Conservation (phyloP, 2,888 invertebrate genomes). For the Fissipunctia ypsillon region DNA sequence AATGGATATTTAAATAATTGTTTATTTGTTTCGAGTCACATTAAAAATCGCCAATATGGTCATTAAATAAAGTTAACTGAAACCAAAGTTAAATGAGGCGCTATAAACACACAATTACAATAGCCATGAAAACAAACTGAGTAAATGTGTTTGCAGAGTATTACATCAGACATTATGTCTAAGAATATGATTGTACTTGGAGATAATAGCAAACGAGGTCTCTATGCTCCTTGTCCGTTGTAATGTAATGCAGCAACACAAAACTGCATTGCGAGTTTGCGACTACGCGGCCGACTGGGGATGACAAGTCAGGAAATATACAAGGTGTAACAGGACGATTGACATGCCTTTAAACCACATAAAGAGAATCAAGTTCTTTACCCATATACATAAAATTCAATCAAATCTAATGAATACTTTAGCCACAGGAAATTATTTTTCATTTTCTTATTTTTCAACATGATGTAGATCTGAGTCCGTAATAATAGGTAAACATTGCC, state of each 20-base stretch:
- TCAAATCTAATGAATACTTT: too few relatives aligned
- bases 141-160: conserved; percentile 25
- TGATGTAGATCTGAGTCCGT: too few relatives aligned
- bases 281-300: background rate
- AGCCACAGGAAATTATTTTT: too few relatives aligned
- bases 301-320: conserved; percentile 21
- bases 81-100: background rate
- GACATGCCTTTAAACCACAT: too few relatives aligned
- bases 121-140: conserved; percentile 25
- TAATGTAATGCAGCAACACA: too few relatives aligned
- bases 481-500: too few relatives aligned
- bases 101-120: conserved; percentile 1
- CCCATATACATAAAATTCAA: too few relatives aligned
- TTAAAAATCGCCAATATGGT: background rate
- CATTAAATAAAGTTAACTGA: background rate
- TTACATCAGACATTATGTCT: conserved; percentile 36
- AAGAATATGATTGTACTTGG: conserved; percentile 30
- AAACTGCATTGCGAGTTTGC: conserved; percentile 4
- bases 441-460: too few relatives aligned
- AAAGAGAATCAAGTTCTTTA: too few relatives aligned
- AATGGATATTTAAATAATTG: background rate
- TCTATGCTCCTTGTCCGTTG: conserved; percentile 7
- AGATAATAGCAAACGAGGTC: conserved; percentile 27
- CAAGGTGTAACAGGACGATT: too few relatives aligned
- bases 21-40: background rate